Percentiles rank a stretch among this genome's conserved stretches.
These are phyloP conservation scores for Periplaneta americana DNA, from an alignment of 1,140 invertebrate genomes.

Conservation along the genomic window DNA sequence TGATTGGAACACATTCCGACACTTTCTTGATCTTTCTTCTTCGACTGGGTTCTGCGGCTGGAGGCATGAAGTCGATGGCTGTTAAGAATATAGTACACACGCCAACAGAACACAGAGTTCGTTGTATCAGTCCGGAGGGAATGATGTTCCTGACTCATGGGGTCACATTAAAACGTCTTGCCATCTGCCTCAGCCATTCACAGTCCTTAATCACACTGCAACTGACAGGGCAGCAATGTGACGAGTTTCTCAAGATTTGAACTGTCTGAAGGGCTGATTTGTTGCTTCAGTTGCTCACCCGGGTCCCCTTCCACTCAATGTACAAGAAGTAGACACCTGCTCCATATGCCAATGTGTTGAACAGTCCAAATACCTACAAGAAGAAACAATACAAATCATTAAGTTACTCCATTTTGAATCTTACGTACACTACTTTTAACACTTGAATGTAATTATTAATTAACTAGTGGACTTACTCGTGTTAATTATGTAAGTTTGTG, in stretches of 20 bases:
- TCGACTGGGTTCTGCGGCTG: neutral
- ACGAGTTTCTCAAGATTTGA: too few relatives aligned
- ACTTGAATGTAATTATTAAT: too few relatives aligned
- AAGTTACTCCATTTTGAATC: too few relatives aligned
- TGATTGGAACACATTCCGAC: too few relatives aligned
- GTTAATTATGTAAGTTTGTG: too few relatives aligned
- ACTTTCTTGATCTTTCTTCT: too few relatives aligned
- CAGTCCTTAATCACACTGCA: neutral
- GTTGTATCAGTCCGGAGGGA: neutral
- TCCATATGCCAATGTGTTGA: slow-evolving; percentile 74
- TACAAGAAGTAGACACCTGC: slow-evolving; percentile 69
- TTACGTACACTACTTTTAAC: too few relatives aligned
- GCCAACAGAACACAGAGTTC: neutral
- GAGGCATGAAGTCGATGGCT: neutral
- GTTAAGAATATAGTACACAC: neutral
- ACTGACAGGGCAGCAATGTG: too few relatives aligned
- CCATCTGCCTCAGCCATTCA: too few relatives aligned
- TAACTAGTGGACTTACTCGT: too few relatives aligned
- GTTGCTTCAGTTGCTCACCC: neutral
- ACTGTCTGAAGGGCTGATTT: neutral
- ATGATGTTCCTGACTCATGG: neutral
- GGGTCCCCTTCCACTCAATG: slow-evolving; percentile 60
- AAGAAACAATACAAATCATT: too few relatives aligned
- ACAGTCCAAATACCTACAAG: slow-evolving; percentile 68
- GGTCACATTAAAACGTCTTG: too few relatives aligned